Evolutionary conservation across 2,113 vertebrate genomes (phyloP), one percentile per base, ranked within the genome.

Genomic region (Marmota monax): DNA sequence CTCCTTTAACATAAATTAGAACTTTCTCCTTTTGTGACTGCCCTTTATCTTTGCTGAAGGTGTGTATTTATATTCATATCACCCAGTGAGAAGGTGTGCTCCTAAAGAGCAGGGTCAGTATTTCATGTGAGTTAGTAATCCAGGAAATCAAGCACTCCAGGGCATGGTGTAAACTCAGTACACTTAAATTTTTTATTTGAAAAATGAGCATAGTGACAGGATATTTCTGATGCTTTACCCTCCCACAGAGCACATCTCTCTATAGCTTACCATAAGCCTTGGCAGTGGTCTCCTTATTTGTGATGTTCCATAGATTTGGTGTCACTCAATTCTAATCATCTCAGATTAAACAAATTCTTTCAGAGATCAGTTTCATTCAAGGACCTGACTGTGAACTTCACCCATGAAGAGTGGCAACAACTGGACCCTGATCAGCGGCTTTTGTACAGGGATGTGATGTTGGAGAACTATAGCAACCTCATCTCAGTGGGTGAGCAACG

Each of bases 281-380:
- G 23, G 51, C 4, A n/a, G 7, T n/a, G 1, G 45, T 20, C 45
- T 61, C 27, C 53, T 83, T 39, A 20, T 37, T 1, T 34, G 65
- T 74, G 56, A 58, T 82, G 27, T 37, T 37, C 56, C 17, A 14
- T 56, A 82, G 20, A 83, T 45, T 82, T 83, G 45, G 34, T 48
- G 2, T 45, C 48, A 20, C 37, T 69, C 32, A 27, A 18, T 39
- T 88, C 53, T 73, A 1, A 51, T 65, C 48, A 45, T 77, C 34
- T 80, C 14, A 69, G n/a, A 78, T 78, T 76, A 65, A 78, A 53
- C n/a, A 1, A 32, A 13, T 45, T 45, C n/a, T 92, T 78, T 94
- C 88, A 92, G 92, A 72, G 22, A 65, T 34, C 32, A 12, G 23
- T 88, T 92, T 92, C 92, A 51, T 92, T 96, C 63, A 72, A 45